These are phyloP conservation scores for Callionymus lyra DNA, from an alignment of 2,113 vertebrate genomes.

Conservation along the genomic window DNA sequence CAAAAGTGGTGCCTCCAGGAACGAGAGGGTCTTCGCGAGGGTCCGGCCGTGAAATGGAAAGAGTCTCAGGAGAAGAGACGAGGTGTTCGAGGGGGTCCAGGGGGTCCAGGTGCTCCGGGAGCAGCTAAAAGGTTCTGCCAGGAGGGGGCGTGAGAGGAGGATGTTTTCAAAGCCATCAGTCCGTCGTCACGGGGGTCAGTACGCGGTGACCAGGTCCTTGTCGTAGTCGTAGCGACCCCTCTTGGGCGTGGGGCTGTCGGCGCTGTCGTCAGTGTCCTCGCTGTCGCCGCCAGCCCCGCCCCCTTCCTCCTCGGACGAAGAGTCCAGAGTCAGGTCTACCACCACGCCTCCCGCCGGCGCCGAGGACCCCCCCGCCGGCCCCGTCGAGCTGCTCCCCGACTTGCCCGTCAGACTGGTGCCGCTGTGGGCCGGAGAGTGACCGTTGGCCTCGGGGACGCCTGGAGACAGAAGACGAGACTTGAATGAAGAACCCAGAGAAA, in stretches of 20 bases:
- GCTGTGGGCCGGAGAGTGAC: conserved; percentile 75
- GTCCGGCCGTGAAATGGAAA: no score
- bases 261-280: conserved; percentile 86
- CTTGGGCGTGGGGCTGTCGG: conserved; percentile 81
- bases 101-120: conserved; percentile 39
- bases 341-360: conserved; percentile 70
- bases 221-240: conserved; percentile 85
- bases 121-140: conserved; percentile 47
- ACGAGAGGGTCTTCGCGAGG: no score
- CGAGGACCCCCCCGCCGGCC: conserved; percentile 37
- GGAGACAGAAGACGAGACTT: conserved; percentile 3
- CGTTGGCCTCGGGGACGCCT: conserved; percentile 81
- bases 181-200: no score
- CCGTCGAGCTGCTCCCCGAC: conserved; percentile 59
- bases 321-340: conserved; percentile 95
- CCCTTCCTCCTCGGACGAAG: conserved; percentile 83
- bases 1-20: no score
- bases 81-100: conserved; percentile 2
- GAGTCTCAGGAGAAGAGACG: conserved; percentile 23
- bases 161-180: no score
- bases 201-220: conserved; percentile 93
- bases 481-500: no score
- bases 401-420: conserved; percentile 77
- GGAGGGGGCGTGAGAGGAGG: conserved; percentile 14
- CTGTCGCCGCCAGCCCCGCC: conserved; percentile 79